Base-by-base conservation (phyloP, 2,113 vertebrate species). In the Panthera tigris region DNA sequence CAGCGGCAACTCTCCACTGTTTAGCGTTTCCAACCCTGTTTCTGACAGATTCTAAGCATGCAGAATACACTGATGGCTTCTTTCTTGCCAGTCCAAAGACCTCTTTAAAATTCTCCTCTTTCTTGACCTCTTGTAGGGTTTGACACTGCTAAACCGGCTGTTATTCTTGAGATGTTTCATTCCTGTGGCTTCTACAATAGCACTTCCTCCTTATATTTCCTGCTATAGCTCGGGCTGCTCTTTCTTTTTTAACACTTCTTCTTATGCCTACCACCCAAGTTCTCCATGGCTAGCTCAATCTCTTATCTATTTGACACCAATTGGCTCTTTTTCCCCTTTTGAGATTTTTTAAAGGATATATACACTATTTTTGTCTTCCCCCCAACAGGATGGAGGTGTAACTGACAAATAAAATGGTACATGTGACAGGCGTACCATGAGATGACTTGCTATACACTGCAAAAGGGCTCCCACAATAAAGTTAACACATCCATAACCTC, bases 91-190 rank as follows among this genome's bases (percentile, higher is more conserved):
- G 66, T 61, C 21, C 36, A 73, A 93, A 65, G 31, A 10, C 23
- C 23, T 92, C 29, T 83, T 95, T 61, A 87, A 94, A 93, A 84
- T 83, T 91, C 41, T 80, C 11, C 52, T 91, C 91, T 90, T 33
- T 83, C 23, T 85, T 91, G 50, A 91, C 71, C 50, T 95, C 50
- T 57, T 50, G 5, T 36, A 36, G 31, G 36, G 95, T 95, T 5
- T 91, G 41, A 73, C 39, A 68, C 5, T 39, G 19, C 19, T 68
- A 50, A 55, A 52, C 21, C 55, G 71, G 11, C 9, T 87, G 29
- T 23, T 74, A 48, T 91, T 55, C 78, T 76, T 87, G 48, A 81
- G 52, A 66, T 52, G 18, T 55, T 94, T 76, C 57, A 69, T 48
- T 65, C 19, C 68, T 55, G 39, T 91, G 68, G 45, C 21, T 92